A percentile compares a stretch with the other conserved stretches of the same genome.
Evolutionary conservation across 35 echinoderm and acorn worm genomes (phyloP).

Genomic region (Hemicentrotus pulcherrimus): DNA sequence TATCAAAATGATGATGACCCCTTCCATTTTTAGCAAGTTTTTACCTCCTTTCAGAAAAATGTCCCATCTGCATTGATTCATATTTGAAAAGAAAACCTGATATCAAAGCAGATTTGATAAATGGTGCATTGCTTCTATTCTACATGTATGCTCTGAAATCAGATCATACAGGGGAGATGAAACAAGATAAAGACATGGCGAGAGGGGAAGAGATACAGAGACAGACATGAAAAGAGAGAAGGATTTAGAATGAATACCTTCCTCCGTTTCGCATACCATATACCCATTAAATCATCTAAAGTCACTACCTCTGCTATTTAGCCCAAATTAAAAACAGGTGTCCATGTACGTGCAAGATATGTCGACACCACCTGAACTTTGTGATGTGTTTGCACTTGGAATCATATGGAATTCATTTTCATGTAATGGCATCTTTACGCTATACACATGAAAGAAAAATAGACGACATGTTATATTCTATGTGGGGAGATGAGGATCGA

Average conservation of each 20-base stretch:
- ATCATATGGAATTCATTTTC: slow-evolving; percentile 4
- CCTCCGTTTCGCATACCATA: not conserved
- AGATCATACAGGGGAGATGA: not conserved
- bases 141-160: not conserved
- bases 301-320: not conserved
- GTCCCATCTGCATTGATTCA: not conserved
- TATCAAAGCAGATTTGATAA: not conserved
- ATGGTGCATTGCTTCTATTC: not conserved
- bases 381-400: not conserved
- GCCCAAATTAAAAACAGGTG: not conserved
- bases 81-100: not conserved
- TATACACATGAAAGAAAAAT: not conserved
- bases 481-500: too few relatives aligned
- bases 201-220: not conserved
- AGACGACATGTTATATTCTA: too few relatives aligned
- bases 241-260: not conserved
- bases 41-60: too few relatives aligned
- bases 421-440: not conserved
- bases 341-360: not conserved
- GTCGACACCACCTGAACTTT: too few relatives aligned
- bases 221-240: not conserved
- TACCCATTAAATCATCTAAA: not conserved
- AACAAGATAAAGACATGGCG: not conserved
- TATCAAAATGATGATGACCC: too few relatives aligned
- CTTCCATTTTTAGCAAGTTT: too few relatives aligned